These are phyloP conservation scores for Dicranocentrus wangi DNA, from an alignment of 2,888 invertebrate species.

Conservation along the genomic window DNA sequence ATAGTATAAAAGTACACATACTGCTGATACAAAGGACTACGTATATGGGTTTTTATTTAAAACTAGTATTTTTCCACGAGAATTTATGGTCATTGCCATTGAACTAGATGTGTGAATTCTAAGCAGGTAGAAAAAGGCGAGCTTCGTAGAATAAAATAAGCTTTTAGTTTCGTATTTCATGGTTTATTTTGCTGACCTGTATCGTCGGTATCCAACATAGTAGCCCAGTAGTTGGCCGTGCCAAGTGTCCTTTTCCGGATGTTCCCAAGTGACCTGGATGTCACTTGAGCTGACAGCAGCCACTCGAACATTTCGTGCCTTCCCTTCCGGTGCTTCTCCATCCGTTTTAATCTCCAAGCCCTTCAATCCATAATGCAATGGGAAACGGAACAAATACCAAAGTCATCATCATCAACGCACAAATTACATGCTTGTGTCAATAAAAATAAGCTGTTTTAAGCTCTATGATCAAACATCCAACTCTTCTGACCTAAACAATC, in stretches of 20 bases:
- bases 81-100: too few species aligned
- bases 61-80: too few species aligned
- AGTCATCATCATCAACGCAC: too few species aligned
- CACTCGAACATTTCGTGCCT: constrained; percentile 75
- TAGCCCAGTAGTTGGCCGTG: constrained; percentile 75
- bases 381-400: not conserved
- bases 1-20: too few species aligned
- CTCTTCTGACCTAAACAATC: too few species aligned
- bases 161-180: constrained; percentile 41
- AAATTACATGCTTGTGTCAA: not conserved
- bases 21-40: too few species aligned
- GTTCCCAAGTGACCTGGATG: constrained; percentile 74
- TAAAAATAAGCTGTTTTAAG: not conserved
- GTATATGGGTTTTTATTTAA: too few species aligned
- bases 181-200: constrained; percentile 67
- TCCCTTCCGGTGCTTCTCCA: constrained; percentile 74
- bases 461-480: too few species aligned
- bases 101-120: too few species aligned
- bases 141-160: constrained; percentile 9
- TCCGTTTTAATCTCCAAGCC: constrained; percentile 71
- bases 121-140: too few species aligned
- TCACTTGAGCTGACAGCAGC: constrained; percentile 75
- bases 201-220: constrained; percentile 73
- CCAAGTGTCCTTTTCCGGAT: constrained; percentile 73
- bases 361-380: constrained; percentile 49